Conservation (phyloP, 2,888 invertebrate genomes). For the Eupithecia subumbrata region DNA sequence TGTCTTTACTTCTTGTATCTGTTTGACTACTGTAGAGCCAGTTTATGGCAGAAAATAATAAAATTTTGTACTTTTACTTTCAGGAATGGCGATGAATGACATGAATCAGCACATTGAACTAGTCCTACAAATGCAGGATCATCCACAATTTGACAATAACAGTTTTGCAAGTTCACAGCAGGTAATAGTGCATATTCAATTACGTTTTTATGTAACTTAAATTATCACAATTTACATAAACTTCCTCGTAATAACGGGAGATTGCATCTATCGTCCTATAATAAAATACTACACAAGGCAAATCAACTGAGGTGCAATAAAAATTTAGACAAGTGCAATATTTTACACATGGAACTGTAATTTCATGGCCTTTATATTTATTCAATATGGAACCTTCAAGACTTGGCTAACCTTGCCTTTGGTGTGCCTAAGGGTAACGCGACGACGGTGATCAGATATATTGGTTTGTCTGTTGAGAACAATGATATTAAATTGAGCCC, state of each 20-base stretch:
- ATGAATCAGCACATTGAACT: constrained; percentile 84
- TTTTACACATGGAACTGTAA: neutral
- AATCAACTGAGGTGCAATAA: neutral
- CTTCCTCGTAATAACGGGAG: neutral
- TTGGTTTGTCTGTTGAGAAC: neutral
- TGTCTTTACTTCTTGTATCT: neutral
- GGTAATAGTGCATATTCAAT: constrained; percentile 55
- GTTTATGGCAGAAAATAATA: neutral
- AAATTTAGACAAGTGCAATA: neutral
- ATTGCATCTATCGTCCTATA: neutral
- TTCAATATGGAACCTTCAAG: neutral
- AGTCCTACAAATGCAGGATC: constrained; percentile 82
- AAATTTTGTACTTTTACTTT: constrained; percentile 15
- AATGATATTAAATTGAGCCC: neutral
- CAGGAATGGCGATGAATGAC: constrained; percentile 82
- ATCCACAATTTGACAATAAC: constrained; percentile 81
- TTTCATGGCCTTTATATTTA: neutral
- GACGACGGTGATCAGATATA: neutral
- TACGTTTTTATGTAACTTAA: neutral
- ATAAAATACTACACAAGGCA: neutral
- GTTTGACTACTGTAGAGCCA: neutral
- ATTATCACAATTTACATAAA: neutral
- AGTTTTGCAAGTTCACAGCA: constrained; percentile 80
- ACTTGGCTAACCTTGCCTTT: neutral
- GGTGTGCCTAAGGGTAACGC: neutral